phyloP scores from a whole-genome alignment of 1,140 invertebrate species.

The Adoxophyes honmai region DNA sequence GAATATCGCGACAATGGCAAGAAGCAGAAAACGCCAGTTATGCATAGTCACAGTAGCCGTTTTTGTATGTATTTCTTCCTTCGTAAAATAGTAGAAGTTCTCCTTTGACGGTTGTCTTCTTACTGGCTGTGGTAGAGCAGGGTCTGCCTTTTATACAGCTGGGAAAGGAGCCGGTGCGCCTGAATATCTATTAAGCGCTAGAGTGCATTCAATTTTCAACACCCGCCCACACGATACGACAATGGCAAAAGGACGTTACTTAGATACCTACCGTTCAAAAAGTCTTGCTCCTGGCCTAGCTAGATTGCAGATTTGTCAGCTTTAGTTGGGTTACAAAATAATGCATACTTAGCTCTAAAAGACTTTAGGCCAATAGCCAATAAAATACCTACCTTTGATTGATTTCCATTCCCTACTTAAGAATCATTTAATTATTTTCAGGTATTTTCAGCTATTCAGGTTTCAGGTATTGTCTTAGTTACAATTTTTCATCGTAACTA shows the following conservation, averaged over 20 bases:
- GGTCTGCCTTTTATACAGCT: slow-evolving; percentile 50
- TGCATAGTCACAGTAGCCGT: slow-evolving; percentile 59
- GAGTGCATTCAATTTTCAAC: slow-evolving; percentile 63
- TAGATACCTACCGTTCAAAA: neutral
- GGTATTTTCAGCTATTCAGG: too few relatives aligned
- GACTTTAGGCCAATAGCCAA: too few relatives aligned
- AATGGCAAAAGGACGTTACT: slow-evolving; percentile 21
- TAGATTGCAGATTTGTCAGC: neutral
- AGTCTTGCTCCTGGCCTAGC: slow-evolving; percentile 20
- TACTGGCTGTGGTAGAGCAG: slow-evolving; percentile 36
- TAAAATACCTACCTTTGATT: too few relatives aligned
- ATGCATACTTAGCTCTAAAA: too few relatives aligned
- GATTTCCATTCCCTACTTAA: too few relatives aligned
- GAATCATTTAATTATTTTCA: too few relatives aligned
- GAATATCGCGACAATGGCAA: slow-evolving; percentile 49
- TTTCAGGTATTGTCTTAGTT: too few relatives aligned
- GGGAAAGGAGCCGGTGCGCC: slow-evolving; percentile 24
- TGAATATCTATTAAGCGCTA: slow-evolving; percentile 63
- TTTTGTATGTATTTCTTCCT: slow-evolving; percentile 31
- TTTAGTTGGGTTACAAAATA: too few relatives aligned
- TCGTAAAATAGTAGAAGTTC: slow-evolving; percentile 34
- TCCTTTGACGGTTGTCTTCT: slow-evolving; percentile 42
- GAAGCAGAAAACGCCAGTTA: slow-evolving; percentile 62
- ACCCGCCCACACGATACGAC: slow-evolving; percentile 29
- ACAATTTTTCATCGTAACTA: too few relatives aligned